These are phyloP conservation scores for Drosophila pseudoobscura DNA, from an alignment of 1,140 invertebrate species.

Conservation along the genomic window DNA sequence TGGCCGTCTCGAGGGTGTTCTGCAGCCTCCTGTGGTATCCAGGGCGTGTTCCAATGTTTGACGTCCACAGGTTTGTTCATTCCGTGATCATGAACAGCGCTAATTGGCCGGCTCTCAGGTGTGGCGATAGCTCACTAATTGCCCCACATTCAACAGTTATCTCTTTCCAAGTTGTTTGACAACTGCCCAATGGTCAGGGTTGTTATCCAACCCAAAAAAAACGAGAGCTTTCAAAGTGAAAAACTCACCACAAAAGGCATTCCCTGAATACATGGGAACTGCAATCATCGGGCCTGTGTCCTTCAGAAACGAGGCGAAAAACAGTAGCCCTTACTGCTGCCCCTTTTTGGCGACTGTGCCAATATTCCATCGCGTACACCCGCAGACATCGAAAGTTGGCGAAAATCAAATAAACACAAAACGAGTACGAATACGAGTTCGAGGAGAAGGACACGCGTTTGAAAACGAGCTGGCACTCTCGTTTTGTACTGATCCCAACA, in stretches of 20 bases:
- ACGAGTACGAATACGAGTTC: not conserved
- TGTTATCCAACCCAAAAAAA: not conserved
- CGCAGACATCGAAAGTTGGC: conserved; percentile 1
- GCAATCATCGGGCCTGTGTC: conserved; percentile 8
- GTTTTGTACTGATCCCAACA: conserved; percentile 46
- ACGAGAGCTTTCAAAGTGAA: conserved; percentile 11
- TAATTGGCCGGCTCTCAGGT: conserved; percentile 46
- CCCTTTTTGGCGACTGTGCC: conserved; percentile 38
- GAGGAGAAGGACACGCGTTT: not conserved
- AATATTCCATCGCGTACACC: conserved; percentile 25
- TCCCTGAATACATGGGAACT: conserved; percentile 30
- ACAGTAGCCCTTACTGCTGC: conserved; percentile 36
- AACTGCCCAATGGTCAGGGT: conserved; percentile 1
- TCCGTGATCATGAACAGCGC: conserved; percentile 50
- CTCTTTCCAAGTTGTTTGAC: conserved; percentile 24
- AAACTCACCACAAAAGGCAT: conserved; percentile 37
- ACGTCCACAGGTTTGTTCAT: conserved; percentile 52
- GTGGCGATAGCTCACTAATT: conserved; percentile 32
- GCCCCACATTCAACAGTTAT: conserved; percentile 24
- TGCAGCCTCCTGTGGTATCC: not conserved
- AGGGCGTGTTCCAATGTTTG: conserved; percentile 25
- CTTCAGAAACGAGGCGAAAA: conserved; percentile 12
- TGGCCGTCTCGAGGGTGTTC: conserved; percentile 32
- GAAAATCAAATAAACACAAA: conserved; percentile 17
- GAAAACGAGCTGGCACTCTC: conserved; percentile 30